These are phyloP conservation scores for Lithophane socia DNA, from an alignment of 2,888 invertebrate species.

Conservation along the genomic window DNA sequence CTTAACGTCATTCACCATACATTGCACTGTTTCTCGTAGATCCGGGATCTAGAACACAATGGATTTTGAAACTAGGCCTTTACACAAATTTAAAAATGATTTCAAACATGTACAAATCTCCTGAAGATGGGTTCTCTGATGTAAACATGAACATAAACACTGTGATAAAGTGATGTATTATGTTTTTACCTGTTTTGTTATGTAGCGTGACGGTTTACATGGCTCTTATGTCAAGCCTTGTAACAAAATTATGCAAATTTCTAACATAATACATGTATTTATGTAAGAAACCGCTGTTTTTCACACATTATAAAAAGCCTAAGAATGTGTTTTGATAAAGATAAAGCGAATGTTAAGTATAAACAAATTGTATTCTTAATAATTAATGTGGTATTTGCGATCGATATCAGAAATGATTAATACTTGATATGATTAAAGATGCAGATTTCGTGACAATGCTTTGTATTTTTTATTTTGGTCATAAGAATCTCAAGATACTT, in stretches of 20 bases:
- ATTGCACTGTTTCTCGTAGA: constrained; percentile 3
- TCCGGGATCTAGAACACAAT: constrained; percentile 14
- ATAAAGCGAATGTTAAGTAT: constrained; percentile 10
- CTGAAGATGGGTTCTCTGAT: constrained; percentile 28
- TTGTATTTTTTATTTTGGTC: constrained; percentile 1
- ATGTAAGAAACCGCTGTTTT: constrained; percentile 35
- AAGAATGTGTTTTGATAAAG: constrained; percentile 26
- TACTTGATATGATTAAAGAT: constrained; percentile 16
- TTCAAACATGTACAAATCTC: constrained; percentile 1
- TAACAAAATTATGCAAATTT: constrained; percentile 49
- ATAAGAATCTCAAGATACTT: background rate
- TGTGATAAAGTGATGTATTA: constrained; percentile 37
- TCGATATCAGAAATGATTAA: constrained; percentile 42
- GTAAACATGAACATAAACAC: constrained; percentile 19
- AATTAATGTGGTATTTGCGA: constrained; percentile 28
- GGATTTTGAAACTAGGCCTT: constrained; percentile 14
- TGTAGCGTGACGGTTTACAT: constrained; percentile 41
- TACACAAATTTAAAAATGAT: background rate
- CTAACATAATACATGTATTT: constrained; percentile 45
- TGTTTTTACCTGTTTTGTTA: constrained; percentile 37
- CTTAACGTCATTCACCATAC: constrained; percentile 8
- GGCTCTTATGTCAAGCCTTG: constrained; percentile 42
- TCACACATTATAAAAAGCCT: constrained; percentile 43
- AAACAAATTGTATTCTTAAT: constrained; percentile 22
- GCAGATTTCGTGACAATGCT: constrained; percentile 22